A percentile compares a stretch with the other conserved stretches of the same genome.
Conservation (phyloP, 2,888 invertebrate genomes). For the Acrobasis repandana region DNA sequence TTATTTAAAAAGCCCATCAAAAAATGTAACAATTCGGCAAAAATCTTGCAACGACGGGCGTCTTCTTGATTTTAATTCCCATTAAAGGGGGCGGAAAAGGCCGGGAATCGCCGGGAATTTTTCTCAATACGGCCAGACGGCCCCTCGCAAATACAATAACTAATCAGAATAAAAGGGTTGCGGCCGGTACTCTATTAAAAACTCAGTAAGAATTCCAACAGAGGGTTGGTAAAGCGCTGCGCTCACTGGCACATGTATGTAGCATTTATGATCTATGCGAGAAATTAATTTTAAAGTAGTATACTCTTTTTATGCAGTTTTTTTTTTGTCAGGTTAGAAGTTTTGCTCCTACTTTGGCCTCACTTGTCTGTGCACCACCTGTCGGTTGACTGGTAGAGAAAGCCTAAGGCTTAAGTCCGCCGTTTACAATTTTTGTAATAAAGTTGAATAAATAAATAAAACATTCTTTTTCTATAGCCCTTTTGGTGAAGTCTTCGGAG, state of each 20-base stretch:
- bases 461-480: too few relatives aligned
- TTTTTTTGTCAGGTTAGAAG: too few relatives aligned
- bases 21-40: constrained; percentile 38
- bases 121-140: constrained; percentile 44
- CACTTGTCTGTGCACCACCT: too few relatives aligned
- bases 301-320: too few relatives aligned
- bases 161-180: constrained; percentile 82
- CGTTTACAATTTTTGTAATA: too few relatives aligned
- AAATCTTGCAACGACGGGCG: constrained; percentile 46
- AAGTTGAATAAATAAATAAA: too few relatives aligned
- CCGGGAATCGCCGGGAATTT: constrained; percentile 25
- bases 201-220: constrained; percentile 71
- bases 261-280: too few relatives aligned
- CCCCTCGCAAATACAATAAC: constrained; percentile 74
- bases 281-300: too few relatives aligned
- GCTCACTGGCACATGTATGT: constrained; percentile 35
- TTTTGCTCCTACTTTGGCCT: too few relatives aligned
- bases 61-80: constrained; percentile 70
- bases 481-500: too few relatives aligned
- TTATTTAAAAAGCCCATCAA: constrained; percentile 52
- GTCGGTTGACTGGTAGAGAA: too few relatives aligned
- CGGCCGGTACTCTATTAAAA: constrained; percentile 74
- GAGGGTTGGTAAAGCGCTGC: constrained; percentile 51
- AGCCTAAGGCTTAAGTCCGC: too few relatives aligned
- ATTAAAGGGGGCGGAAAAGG: constrained; percentile 43